Percentiles rank a stretch among this genome's conserved stretches.
Evolutionary conservation across 2,797 vertebrate genomes (phyloP).

Genomic region (Setipinna tenuifilis): DNA sequence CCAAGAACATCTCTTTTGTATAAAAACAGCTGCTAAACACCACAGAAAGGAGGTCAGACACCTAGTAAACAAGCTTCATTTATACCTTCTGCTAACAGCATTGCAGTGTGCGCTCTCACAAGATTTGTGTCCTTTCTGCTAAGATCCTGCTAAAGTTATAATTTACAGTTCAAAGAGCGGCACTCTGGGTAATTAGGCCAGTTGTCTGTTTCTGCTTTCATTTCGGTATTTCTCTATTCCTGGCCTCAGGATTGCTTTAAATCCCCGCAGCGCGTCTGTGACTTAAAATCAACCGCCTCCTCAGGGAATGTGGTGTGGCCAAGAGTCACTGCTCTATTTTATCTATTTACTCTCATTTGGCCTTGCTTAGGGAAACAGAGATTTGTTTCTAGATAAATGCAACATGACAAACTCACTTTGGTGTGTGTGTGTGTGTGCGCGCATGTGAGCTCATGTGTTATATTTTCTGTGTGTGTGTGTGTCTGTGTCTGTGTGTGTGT

Average conservation of each 20-base stretch:
- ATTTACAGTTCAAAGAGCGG: background rate
- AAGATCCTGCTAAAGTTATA: background rate
- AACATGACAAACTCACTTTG: background rate
- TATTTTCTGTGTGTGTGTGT: background rate
- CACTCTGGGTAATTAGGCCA: background rate
- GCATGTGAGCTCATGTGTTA: background rate
- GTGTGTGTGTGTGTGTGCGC: background rate
- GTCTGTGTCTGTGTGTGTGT: conserved; percentile 3
- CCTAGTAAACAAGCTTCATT: background rate
- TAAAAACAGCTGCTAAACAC: no score
- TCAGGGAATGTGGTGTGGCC: background rate
- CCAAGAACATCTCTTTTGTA: no score
- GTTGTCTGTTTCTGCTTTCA: background rate
- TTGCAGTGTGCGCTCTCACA: no score
- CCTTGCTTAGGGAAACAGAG: background rate
- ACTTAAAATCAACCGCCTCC: background rate
- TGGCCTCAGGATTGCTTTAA: background rate
- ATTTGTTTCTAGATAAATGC: conserved; percentile 9
- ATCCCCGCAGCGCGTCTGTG: background rate
- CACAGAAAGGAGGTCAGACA: background rate
- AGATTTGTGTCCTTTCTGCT: background rate
- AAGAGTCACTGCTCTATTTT: background rate
- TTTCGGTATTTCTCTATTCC: background rate
- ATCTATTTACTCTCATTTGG: background rate
- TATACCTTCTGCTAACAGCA: no score